Percentiles rank a stretch among this genome's conserved stretches.
Evolutionary conservation across 2,113 vertebrate species (phyloP).

Genomic region (Synodontis membranacea): DNA sequence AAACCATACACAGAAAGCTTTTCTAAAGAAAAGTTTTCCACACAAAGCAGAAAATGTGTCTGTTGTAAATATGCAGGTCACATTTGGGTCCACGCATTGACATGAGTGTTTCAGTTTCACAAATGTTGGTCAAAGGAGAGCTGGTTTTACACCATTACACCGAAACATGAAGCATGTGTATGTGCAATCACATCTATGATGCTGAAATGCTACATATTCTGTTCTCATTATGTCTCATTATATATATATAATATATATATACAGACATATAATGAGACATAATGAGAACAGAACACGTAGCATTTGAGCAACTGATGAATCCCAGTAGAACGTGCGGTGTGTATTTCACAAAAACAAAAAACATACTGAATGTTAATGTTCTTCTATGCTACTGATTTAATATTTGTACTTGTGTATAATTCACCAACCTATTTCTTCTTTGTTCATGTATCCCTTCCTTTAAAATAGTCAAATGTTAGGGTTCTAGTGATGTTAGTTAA

Average conservation of each 20-base stretch:
- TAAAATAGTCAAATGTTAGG: background rate
- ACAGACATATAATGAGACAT: too few relatives aligned
- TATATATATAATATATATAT: background rate
- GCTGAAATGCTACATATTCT: background rate
- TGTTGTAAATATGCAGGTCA: background rate
- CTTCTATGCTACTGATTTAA: background rate
- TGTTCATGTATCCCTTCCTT: background rate
- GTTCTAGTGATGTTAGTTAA: background rate
- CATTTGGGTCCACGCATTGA: background rate
- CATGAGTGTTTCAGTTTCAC: background rate
- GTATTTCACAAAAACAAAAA: background rate
- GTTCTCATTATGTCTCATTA: too few relatives aligned
- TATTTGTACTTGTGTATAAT: background rate
- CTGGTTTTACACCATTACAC: background rate
- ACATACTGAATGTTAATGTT: background rate
- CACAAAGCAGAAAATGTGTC: background rate
- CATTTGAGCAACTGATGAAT: background rate
- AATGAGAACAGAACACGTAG: background rate
- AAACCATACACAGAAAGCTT: background rate
- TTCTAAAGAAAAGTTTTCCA: background rate
- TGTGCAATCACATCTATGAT: background rate
- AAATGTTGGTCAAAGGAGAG: background rate
- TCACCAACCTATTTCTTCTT: background rate
- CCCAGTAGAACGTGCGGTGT: background rate
- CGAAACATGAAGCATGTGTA: background rate